Conservation (phyloP, 2,888 invertebrate species). For the Vesta saturnalis region DNA sequence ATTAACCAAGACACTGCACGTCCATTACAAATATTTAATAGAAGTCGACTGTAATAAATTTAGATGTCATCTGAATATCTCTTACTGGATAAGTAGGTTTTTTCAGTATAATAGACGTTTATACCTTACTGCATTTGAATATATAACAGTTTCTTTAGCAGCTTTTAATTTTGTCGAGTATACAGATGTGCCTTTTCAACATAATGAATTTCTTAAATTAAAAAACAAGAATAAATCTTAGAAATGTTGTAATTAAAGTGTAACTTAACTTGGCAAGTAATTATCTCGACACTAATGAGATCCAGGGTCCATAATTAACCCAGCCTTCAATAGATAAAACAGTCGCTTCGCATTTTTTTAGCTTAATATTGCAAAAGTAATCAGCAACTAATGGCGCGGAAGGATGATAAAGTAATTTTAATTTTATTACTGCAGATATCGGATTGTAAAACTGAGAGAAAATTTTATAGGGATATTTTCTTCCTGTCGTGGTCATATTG, state of each 20-base stretch:
- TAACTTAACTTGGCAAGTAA: conserved; percentile 49
- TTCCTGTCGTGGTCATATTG: conserved; percentile 35
- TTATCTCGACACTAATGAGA: conserved; percentile 48
- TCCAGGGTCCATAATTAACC: conserved; percentile 52
- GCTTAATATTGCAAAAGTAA: conserved; percentile 52
- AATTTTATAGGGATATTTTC: conserved; percentile 35
- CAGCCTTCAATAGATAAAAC: conserved; percentile 49
- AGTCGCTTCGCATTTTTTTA: conserved; percentile 48
- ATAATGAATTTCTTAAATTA: conserved; percentile 34
- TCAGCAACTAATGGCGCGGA: conserved; percentile 54
- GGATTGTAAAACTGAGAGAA: conserved; percentile 38
- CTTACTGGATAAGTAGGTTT: background rate
- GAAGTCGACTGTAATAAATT: background rate
- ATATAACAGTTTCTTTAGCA: background rate
- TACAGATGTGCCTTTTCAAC: conserved; percentile 26
- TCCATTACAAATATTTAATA: conserved; percentile 7
- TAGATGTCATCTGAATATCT: background rate
- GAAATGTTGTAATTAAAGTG: conserved; percentile 50
- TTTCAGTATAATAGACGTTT: background rate
- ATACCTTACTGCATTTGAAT: conserved; percentile 7
- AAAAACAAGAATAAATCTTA: conserved; percentile 45
- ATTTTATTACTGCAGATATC: conserved; percentile 53
- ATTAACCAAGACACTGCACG: conserved; percentile 21
- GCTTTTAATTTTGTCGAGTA: conserved; percentile 10
- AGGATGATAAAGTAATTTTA: conserved; percentile 56